These are phyloP conservation scores for Myopa tessellatipennis DNA, from an alignment of 2,888 invertebrate species.

Conservation along the genomic window DNA sequence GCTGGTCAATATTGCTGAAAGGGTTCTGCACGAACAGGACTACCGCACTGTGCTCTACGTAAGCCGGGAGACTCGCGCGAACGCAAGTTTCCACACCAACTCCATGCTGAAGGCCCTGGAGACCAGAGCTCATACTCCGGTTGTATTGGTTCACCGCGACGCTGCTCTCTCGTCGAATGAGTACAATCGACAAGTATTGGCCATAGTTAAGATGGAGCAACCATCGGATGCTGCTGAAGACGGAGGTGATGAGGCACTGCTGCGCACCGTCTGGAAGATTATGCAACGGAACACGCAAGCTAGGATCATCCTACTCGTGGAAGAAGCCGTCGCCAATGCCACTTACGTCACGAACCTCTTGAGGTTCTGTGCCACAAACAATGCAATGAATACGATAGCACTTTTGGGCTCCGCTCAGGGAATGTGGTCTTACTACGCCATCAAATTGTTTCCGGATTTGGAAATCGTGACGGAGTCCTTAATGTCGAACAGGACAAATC, in stretches of 20 bases:
- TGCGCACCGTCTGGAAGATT: constrained; percentile 27
- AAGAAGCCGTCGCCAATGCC: neutral
- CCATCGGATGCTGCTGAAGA: neutral
- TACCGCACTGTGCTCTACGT: constrained; percentile 10
- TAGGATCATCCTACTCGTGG: constrained; percentile 31
- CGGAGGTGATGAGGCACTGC: neutral
- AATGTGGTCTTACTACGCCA: neutral
- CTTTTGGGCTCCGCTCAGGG: neutral
- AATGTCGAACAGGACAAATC: neutral
- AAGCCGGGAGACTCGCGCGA: neutral
- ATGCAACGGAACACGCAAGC: constrained; percentile 19
- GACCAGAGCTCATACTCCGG: neutral
- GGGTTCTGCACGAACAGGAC: neutral
- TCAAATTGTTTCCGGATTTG: constrained; percentile 16
- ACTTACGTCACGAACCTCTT: constrained; percentile 22
- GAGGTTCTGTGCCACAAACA: constrained; percentile 20
- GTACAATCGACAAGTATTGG: constrained; percentile 25
- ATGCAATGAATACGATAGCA: constrained; percentile 30
- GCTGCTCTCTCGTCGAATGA: neutral
- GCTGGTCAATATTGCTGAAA: neutral
- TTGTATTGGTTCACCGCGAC: neutral
- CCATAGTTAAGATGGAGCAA: constrained; percentile 13
- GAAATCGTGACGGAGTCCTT: neutral
- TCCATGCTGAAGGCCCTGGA: constrained; percentile 1
- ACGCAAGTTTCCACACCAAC: neutral